phyloP scores from a whole-genome alignment of 2,797 vertebrate genomes.

The Bradypodion pumilum region DNA sequence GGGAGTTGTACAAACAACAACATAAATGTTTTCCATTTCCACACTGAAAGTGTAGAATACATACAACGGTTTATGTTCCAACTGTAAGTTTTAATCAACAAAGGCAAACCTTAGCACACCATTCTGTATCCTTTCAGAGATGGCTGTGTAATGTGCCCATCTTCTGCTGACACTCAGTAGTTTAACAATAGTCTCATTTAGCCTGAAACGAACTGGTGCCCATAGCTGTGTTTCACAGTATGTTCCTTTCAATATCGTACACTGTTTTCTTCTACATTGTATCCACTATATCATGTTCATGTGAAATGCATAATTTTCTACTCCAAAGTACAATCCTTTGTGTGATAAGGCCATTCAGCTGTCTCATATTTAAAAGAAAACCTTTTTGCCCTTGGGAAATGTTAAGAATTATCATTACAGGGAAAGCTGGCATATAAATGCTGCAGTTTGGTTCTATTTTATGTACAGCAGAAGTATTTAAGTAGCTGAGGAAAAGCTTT shows the following conservation, averaged over 20 bases:
- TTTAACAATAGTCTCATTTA: neutral
- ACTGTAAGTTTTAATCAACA: neutral
- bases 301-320: constrained; percentile 2
- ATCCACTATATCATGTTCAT: neutral
- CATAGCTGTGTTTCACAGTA: neutral
- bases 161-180: constrained; percentile 8
- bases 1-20: too few species aligned
- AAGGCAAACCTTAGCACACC: neutral
- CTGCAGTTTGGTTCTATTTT: constrained; percentile 48
- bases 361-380: constrained; percentile 38
- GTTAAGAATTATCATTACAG: constrained; percentile 26
- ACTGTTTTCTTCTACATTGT: neutral
- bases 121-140: neutral
- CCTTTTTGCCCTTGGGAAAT: constrained; percentile 37
- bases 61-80: neutral
- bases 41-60: neutral
- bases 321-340: neutral
- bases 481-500: constrained; percentile 22
- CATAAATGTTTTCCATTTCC: too few species aligned
- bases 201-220: constrained; percentile 5
- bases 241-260: neutral
- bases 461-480: constrained; percentile 41
- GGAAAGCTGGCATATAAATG: constrained; percentile 35
- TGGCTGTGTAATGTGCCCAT: constrained; percentile 3
- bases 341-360: neutral